These are phyloP conservation scores for Deroptyus accipitrinus DNA, from an alignment of 2,113 vertebrate genomes.

Conservation along the genomic window DNA sequence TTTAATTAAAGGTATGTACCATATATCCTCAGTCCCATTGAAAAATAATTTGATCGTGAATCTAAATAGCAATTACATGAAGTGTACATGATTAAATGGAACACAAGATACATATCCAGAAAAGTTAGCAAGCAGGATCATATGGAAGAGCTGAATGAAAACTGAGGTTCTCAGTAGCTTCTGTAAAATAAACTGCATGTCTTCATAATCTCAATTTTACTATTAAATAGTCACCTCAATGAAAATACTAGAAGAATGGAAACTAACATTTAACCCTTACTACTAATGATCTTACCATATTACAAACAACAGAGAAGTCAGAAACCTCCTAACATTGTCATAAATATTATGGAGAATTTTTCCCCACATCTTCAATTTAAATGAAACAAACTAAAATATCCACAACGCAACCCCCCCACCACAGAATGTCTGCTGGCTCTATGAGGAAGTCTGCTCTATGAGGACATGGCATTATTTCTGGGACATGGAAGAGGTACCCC, in stretches of 20 bases:
- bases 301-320: not conserved
- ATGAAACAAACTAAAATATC: not conserved
- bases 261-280: not conserved
- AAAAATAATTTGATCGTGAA: not conserved
- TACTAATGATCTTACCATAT: not conserved
- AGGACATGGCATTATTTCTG: not conserved
- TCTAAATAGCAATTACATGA: not conserved
- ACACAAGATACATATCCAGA: not conserved
- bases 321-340: not conserved
- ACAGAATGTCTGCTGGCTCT: not conserved
- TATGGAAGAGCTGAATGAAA: not conserved
- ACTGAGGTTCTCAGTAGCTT: not conserved
- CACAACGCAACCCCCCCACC: not conserved
- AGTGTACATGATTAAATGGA: not conserved
- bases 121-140: not conserved
- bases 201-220: not conserved
- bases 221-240: not conserved
- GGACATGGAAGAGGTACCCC: not conserved
- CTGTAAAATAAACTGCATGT: not conserved
- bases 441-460: not conserved
- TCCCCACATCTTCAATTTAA: not conserved
- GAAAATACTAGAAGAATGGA: not conserved
- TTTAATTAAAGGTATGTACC: not conserved
- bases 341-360: not conserved
- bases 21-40: not conserved